Evolutionary conservation across 2,797 vertebrate species (phyloP).

Genomic region (Selene dorsalis): DNA sequence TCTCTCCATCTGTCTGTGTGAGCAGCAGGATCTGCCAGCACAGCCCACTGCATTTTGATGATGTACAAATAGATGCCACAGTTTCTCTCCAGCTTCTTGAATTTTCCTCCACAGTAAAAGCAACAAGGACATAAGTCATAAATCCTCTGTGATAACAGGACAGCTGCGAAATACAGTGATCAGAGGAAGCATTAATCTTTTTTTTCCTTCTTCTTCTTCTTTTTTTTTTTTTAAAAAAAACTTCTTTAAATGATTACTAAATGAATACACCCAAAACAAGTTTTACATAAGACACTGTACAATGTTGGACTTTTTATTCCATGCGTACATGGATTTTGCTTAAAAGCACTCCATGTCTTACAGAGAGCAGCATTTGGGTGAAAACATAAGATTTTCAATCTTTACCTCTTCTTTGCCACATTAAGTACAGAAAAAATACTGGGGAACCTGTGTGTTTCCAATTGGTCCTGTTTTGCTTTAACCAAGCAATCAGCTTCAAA

Average conservation of each 20-base stretch:
- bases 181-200: too few species aligned
- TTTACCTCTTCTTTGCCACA: neutral
- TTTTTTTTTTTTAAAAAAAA: too few species aligned
- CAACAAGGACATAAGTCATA: neutral
- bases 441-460: too few species aligned
- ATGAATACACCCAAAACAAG: neutral
- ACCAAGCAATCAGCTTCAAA: too few species aligned
- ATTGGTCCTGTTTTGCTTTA: too few species aligned
- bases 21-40: slow-evolving; percentile 35
- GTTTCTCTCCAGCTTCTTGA: slow-evolving; percentile 27
- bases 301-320: too few species aligned
- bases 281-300: too few species aligned
- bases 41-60: slow-evolving; percentile 31
- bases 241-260: neutral
- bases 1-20: slow-evolving; percentile 48
- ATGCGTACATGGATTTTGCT: neutral
- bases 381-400: too few species aligned
- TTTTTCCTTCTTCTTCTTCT: too few species aligned
- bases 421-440: neutral
- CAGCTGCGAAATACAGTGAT: neutral
- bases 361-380: neutral
- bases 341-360: neutral
- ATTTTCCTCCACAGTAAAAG: slow-evolving; percentile 31
- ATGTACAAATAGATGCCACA: slow-evolving; percentile 15
- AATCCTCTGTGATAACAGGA: neutral